Evolutionary conservation across 1,140 invertebrate species (phyloP), one percentile per base, ranked within the genome.

Genomic region (Philaenus spumarius): DNA sequence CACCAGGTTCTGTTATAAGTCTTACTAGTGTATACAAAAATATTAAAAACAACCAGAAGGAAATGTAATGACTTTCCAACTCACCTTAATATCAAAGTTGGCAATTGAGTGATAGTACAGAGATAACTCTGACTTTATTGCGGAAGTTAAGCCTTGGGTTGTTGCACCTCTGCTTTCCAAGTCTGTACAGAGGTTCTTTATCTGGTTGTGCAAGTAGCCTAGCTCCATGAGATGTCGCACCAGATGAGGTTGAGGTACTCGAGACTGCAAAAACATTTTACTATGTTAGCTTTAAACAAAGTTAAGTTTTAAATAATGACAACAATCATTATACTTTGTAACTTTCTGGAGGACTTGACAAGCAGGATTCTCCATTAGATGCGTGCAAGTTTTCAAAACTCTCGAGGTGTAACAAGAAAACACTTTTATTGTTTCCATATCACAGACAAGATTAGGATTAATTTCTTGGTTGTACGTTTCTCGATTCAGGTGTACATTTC

Each of bases 41-140:
- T n/a, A n/a, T n/a, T n/a, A n/a, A n/a, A n/a, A n/a, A n/a, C n/a
- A n/a, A n/a, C n/a, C n/a, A n/a, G 11, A n/a, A n/a, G n/a, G n/a
- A n/a, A 59, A 61, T 45, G 15, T 43, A 62, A 19, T 54, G 46
- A 34, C 45, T 30, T 24, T 26, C 52, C 20, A n/a, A 30, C 26
- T 30, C 3, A 30, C 26, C 26, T 9, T 30, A 3, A 30, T 30
- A 58, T 95, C 90, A 17, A 97, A 73, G n/a, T 90, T 74, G 1
- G 93, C 90, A 57, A 97, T 82, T 53, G 92, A 82, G 56, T 90
- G 80, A 73, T 93, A 95, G 71, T 93, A 97, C 65, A 90, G 85
- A 2, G 82, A 86, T 0, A 97, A 74, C 71, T 97, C 89, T 60
- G 87, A 81, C 64, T 87, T 83, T 26, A 97, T 75, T 6, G 86